Conservation (phyloP, 2,113 vertebrate species). For the Sinocyclocheilus grahami region DNA sequence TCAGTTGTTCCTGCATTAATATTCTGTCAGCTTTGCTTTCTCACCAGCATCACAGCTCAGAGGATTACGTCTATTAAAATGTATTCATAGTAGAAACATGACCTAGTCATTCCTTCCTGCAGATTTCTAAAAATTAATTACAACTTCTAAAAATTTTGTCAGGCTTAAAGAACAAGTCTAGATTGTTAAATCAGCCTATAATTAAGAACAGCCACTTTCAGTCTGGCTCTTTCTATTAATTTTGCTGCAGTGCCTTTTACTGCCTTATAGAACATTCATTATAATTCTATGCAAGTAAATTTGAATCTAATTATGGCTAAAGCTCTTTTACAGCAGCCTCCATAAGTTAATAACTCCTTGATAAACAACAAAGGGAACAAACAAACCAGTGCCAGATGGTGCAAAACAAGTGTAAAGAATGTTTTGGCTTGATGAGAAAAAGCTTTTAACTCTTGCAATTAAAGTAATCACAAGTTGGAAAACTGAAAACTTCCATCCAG, state of each 20-base stretch:
- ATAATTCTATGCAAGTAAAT: conserved; percentile 42
- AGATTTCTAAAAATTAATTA: conserved; percentile 26
- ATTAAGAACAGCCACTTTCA: conserved; percentile 24
- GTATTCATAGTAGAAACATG: conserved; percentile 28
- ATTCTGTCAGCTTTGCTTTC: conserved; percentile 43
- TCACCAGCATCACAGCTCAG: conserved; percentile 41
- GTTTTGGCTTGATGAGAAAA: conserved; percentile 25
- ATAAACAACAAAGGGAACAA: conserved; percentile 30
- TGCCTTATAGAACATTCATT: conserved; percentile 34
- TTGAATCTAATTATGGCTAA: conserved; percentile 36
- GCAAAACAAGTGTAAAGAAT: conserved; percentile 28
- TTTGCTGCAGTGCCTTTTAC: conserved; percentile 11
- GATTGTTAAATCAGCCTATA: conserved; percentile 12
- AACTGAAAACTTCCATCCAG: conserved; percentile 6
- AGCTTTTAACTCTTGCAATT: conserved; percentile 24
- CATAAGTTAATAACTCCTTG: conserved; percentile 46
- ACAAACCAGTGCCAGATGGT: conserved; percentile 21
- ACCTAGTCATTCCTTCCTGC: conserved; percentile 5
- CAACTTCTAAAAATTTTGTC: conserved; percentile 24
- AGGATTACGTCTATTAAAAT: conserved; percentile 48
- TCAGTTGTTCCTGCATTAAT: conserved; percentile 32
- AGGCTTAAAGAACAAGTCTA: neutral
- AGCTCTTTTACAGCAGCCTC: conserved; percentile 29
- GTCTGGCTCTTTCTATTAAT: conserved; percentile 25
- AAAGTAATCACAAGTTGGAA: neutral